phyloP scores from a whole-genome alignment of 2,113 vertebrate genomes.

The Anhinga rufa region DNA sequence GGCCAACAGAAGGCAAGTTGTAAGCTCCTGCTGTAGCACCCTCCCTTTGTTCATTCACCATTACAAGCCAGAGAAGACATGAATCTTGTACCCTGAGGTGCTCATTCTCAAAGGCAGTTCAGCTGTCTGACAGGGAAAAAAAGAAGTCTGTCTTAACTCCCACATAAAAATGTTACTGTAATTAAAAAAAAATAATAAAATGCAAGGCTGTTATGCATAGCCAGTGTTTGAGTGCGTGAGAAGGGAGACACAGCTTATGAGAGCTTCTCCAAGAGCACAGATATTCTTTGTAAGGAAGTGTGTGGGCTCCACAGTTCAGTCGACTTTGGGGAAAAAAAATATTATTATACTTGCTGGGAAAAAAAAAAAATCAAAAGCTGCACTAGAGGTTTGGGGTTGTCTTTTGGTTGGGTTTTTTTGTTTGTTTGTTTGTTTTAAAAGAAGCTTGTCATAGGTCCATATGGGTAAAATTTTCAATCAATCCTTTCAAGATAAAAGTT shows the following conservation, averaged over 20 bases:
- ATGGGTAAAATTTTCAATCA: background rate
- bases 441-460: no score
- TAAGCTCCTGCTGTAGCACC: background rate
- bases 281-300: background rate
- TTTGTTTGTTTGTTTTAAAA: no score
- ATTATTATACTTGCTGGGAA: background rate
- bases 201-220: background rate
- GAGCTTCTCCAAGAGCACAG: background rate
- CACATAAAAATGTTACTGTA: background rate
- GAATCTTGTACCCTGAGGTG: background rate
- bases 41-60: background rate
- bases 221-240: background rate
- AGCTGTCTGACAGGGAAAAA: background rate
- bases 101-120: background rate
- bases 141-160: background rate
- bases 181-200: background rate
- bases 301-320: background rate
- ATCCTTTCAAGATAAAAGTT: background rate
- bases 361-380: background rate
- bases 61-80: background rate
- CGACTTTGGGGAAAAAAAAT: background rate
- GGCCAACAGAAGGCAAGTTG: rapidly evolving
- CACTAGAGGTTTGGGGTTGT: background rate
- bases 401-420: no score
- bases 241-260: background rate